Conservation (phyloP, 1,140 invertebrate genomes). For the Bombus picipes region DNA sequence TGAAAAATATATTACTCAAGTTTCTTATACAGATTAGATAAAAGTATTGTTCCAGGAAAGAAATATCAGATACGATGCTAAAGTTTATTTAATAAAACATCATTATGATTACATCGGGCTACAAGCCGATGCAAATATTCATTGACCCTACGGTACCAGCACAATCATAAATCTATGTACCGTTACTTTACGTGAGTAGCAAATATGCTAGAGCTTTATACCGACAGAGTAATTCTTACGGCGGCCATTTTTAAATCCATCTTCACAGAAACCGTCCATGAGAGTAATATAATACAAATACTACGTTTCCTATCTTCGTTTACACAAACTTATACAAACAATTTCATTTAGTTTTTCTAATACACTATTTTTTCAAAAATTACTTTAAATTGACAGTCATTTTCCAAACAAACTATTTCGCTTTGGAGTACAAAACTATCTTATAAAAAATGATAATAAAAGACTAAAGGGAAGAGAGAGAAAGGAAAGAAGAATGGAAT, state of each 20-base stretch:
- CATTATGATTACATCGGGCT: neutral
- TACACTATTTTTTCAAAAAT: conserved; percentile 4
- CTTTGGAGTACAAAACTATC: neutral
- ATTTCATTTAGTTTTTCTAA: neutral
- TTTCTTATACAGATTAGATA: neutral
- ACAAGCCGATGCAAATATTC: conserved; percentile 5
- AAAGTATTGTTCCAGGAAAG: neutral
- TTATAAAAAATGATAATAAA: neutral
- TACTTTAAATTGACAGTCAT: neutral
- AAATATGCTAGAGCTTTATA: conserved; percentile 31
- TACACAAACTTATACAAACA: neutral
- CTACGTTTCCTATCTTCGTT: neutral
- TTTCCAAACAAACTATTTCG: neutral
- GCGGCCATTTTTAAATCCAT: conserved; percentile 46
- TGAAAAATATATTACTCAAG: neutral
- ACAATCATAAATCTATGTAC: conserved; percentile 38
- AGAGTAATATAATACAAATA: conserved; percentile 15
- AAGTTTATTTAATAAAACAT: conserved; percentile 2
- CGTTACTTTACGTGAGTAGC: conserved; percentile 31
- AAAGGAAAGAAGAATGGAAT: neutral
- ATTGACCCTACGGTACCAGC: conserved; percentile 24
- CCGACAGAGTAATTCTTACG: conserved; percentile 31
- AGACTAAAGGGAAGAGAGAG: neutral
- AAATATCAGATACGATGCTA: neutral
- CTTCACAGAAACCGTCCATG: neutral